Percentiles rank a stretch among this genome's conserved stretches.
phyloP scores from a whole-genome alignment of 2,797 vertebrate species.

The Argya squamiceps region DNA sequence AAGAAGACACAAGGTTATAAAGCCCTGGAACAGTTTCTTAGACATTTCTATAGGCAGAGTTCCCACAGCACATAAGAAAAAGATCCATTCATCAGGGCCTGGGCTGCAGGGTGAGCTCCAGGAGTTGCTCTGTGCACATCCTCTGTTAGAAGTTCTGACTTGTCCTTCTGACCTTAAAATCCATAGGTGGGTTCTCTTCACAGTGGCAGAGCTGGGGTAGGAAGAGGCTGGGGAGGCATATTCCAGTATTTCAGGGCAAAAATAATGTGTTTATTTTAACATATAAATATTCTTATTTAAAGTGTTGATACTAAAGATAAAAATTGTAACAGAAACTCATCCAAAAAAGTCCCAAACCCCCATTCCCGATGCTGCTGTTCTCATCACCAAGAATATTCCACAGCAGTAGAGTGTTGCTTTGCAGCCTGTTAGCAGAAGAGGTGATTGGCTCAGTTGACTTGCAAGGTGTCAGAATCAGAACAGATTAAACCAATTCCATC shows the following conservation, averaged over 20 bases:
- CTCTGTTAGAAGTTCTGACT: background rate
- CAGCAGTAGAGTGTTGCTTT: background rate
- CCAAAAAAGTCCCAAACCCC: conserved; percentile 17
- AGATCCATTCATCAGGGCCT: background rate
- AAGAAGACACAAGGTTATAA: background rate
- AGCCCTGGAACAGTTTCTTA: background rate
- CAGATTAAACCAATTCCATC: conserved; percentile 22
- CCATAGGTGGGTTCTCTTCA: background rate
- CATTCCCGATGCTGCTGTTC: background rate
- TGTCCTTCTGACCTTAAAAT: background rate
- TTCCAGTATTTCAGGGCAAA: conserved; percentile 7
- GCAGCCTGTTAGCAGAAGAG: background rate
- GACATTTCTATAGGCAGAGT: background rate
- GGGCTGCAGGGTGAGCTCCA: background rate
- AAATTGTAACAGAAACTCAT: background rate
- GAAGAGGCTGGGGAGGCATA: background rate
- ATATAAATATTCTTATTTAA: background rate
- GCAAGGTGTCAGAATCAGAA: conserved; percentile 23
- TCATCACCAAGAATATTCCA: conserved; percentile 24
- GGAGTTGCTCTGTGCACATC: background rate
- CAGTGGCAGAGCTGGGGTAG: background rate
- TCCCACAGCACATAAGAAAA: background rate
- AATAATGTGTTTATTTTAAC: conserved; percentile 42
- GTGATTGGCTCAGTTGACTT: background rate
- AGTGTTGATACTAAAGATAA: background rate